These are phyloP conservation scores for Agriotes lineatus DNA, from an alignment of 2,888 invertebrate genomes.

Conservation along the genomic window DNA sequence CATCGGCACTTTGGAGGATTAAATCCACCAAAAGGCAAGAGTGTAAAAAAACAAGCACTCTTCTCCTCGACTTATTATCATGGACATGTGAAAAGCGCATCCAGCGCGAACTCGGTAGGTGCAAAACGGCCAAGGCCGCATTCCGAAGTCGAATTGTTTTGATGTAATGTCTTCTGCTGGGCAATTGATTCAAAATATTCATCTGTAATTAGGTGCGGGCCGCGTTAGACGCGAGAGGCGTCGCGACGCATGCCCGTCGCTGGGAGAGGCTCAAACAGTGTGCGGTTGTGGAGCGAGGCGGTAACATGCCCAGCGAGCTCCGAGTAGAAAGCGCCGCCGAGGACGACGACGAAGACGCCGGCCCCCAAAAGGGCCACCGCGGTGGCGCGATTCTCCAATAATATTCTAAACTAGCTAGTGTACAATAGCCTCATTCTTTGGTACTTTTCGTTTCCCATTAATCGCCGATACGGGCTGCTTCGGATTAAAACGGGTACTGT, in stretches of 20 bases:
- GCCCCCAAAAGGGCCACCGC: conserved; percentile 53
- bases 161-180: conserved; percentile 8
- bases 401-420: conserved; percentile 60
- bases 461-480: conserved; percentile 62
- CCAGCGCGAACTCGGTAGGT: no score
- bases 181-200: conserved; percentile 52
- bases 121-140: neutral
- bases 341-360: conserved; percentile 60
- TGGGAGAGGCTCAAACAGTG: conserved; percentile 64
- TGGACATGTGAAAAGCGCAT: no score
- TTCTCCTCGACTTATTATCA: conserved; percentile 3
- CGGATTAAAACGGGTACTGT: conserved; percentile 66
- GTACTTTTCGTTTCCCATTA: conserved; percentile 59
- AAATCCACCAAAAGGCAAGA: conserved; percentile 31
- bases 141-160: neutral
- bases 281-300: conserved; percentile 65
- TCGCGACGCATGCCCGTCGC: conserved; percentile 62
- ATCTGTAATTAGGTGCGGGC: conserved; percentile 54
- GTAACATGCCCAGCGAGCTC: conserved; percentile 64
- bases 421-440: conserved; percentile 53
- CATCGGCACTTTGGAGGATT: conserved; percentile 33
- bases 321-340: conserved; percentile 61
- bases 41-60: neutral
- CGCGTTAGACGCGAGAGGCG: conserved; percentile 43
- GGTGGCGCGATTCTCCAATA: conserved; percentile 51